These are phyloP conservation scores for Lottia scabra DNA, from an alignment of 2,888 invertebrate genomes.

Conservation along the genomic window DNA sequence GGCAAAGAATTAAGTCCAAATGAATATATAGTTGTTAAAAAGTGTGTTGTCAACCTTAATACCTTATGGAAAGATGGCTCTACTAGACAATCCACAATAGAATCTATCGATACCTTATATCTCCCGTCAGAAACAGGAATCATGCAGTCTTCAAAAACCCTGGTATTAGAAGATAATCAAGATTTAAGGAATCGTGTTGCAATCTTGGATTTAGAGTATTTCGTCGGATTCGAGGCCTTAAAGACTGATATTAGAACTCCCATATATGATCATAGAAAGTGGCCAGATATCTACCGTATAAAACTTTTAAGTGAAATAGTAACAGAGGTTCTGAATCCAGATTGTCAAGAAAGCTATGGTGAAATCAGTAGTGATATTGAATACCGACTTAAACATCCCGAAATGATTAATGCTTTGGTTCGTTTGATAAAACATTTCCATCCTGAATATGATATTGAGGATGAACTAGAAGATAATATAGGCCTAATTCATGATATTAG, in stretches of 20 bases:
- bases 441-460: too few relatives aligned
- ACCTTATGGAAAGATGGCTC: constrained; percentile 6
- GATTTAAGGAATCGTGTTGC: constrained; percentile 7
- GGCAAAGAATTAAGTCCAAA: constrained; percentile 29
- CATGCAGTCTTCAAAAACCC: constrained; percentile 16
- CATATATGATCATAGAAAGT: neutral
- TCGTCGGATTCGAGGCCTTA: constrained; percentile 23
- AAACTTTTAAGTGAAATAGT: constrained; percentile 28
- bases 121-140: constrained; percentile 7
- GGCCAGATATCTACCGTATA: neutral
- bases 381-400: neutral
- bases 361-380: neutral
- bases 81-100: neutral
- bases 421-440: neutral
- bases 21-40: constrained; percentile 30
- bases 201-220: constrained; percentile 15
- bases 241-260: constrained; percentile 6
- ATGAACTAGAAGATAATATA: too few relatives aligned
- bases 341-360: neutral
- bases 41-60: constrained; percentile 25
- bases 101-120: constrained; percentile 11
- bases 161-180: constrained; percentile 26
- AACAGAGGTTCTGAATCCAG: constrained; percentile 33
- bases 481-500: too few relatives aligned
- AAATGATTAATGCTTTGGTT: neutral